These are phyloP conservation scores for Alosa sapidissima DNA, from an alignment of 2,797 vertebrate species.

Conservation along the genomic window DNA sequence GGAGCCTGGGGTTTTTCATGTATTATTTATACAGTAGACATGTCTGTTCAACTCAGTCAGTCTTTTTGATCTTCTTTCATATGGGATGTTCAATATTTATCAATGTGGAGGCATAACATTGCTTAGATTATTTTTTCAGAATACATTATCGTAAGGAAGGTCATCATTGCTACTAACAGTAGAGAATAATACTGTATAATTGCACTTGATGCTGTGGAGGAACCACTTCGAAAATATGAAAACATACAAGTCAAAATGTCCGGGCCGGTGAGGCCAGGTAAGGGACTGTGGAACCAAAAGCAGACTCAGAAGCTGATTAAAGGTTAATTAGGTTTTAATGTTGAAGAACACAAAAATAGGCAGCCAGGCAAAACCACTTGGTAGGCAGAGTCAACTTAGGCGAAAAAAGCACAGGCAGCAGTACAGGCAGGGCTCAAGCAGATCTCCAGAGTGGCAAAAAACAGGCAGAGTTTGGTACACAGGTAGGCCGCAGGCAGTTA, in stretches of 20 bases:
- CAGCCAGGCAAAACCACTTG: no score
- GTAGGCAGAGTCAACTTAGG: no score
- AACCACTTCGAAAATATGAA: not conserved
- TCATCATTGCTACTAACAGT: not conserved
- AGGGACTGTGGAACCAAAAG: no score
- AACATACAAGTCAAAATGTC: not conserved
- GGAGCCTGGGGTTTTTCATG: slow-evolving; percentile 68
- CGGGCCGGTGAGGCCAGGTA: no score
- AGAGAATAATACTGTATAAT: not conserved
- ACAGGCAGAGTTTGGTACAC: no score
- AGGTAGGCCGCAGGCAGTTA: no score
- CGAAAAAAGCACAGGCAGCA: no score
- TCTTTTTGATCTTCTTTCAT: slow-evolving; percentile 77
- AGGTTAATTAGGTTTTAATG: no score
- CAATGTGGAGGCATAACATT: slow-evolving; percentile 65
- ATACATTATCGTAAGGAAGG: slow-evolving; percentile 6
- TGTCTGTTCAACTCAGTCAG: slow-evolving; percentile 66
- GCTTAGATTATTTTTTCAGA: slow-evolving; percentile 49
- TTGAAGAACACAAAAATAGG: no score
- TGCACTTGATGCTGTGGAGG: not conserved
- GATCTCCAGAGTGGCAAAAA: no score
- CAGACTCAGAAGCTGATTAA: no score
- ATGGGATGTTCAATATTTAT: slow-evolving; percentile 76
- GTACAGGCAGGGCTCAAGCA: no score
- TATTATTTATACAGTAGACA: slow-evolving; percentile 71